These are phyloP conservation scores for Prunella fulvescens DNA, from an alignment of 2,113 vertebrate species.

Conservation along the genomic window DNA sequence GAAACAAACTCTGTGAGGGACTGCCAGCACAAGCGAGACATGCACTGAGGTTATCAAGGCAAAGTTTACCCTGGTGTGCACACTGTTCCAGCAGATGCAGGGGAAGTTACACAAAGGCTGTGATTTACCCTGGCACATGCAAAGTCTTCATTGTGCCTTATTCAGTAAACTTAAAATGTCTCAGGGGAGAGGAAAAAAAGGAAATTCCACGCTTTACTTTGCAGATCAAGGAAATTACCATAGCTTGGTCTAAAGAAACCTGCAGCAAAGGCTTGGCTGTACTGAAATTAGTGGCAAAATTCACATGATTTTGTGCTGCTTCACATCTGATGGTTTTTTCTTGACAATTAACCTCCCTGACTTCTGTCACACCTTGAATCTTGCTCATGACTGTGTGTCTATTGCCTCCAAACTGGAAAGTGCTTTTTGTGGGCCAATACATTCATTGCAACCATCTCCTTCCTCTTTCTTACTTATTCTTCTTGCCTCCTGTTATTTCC, in stretches of 20 bases:
- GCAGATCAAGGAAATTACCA: not conserved
- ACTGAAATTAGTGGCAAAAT: not conserved
- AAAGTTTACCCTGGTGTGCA: not conserved
- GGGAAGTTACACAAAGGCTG: not conserved
- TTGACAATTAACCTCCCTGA: not conserved
- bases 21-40: accelerated
- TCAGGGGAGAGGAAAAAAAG: not conserved
- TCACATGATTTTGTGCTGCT: not conserved
- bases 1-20: not conserved
- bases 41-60: not conserved
- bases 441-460: not conserved
- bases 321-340: not conserved
- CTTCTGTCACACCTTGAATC: not conserved
- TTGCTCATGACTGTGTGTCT: not conserved
- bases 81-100: not conserved
- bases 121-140: not conserved
- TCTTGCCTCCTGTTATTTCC: not conserved
- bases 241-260: not conserved
- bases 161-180: not conserved
- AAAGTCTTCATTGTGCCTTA: not conserved
- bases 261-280: not conserved
- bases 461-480: not conserved
- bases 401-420: not conserved
- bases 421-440: not conserved
- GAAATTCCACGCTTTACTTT: not conserved